These are phyloP conservation scores for Blastomussa wellsi DNA, from an alignment of 92 coral and sea anemone genomes.

Conservation along the genomic window DNA sequence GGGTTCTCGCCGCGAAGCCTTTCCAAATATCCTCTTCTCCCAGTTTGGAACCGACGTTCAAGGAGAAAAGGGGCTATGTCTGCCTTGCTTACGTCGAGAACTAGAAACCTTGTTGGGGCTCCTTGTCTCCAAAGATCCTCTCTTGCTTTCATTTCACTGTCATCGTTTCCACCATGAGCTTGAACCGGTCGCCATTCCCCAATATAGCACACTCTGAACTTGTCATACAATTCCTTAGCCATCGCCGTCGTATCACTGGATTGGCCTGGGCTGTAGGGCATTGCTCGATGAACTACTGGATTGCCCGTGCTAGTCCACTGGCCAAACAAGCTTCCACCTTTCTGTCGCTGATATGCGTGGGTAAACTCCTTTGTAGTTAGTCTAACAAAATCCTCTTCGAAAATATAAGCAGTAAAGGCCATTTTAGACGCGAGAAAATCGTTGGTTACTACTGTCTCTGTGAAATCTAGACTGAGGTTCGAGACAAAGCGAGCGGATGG, in stretches of 20 bases:
- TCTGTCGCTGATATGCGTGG: neutral
- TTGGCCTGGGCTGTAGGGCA: neutral
- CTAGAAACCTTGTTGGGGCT: neutral
- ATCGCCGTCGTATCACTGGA: neutral
- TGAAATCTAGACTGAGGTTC: neutral
- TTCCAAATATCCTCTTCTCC: neutral
- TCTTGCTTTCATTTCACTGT: neutral
- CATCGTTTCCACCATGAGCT: too few relatives aligned
- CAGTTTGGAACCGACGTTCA: neutral
- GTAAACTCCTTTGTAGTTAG: neutral
- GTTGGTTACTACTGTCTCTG: neutral
- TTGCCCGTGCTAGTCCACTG: conserved; percentile 54
- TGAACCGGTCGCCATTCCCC: conserved; percentile 18
- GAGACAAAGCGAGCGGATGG: neutral
- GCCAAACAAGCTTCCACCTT: conserved; percentile 23
- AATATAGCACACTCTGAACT: conserved; percentile 11
- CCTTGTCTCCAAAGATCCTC: too few relatives aligned
- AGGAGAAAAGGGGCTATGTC: neutral
- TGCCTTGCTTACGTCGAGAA: neutral
- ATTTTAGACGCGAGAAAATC: neutral
- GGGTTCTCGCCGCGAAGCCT: neutral
- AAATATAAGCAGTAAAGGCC: conserved; percentile 27
- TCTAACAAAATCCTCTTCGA: neutral
- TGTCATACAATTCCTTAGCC: neutral
- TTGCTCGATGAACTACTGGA: conserved; percentile 28